Percentiles rank a stretch among this genome's conserved stretches.
phyloP scores from a whole-genome alignment of 2,888 invertebrate species.

The Sarcophaga caerulescens region DNA sequence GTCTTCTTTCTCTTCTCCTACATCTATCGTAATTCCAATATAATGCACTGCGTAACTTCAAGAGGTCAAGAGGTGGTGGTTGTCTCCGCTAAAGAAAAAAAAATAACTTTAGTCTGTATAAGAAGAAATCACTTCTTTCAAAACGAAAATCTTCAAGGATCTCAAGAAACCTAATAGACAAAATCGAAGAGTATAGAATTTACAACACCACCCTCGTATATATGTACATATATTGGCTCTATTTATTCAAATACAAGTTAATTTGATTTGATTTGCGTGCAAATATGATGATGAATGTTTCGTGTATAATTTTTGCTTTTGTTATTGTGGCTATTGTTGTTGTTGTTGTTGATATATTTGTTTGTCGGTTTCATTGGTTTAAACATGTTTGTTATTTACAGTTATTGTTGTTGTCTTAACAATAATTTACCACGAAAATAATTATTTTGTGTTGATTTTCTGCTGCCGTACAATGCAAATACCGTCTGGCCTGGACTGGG shows the following conservation, averaged over 20 bases:
- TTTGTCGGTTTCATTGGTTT: conserved; percentile 11
- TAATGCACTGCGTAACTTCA: too few species aligned
- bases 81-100: too few species aligned
- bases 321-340: background rate
- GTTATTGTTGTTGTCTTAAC: background rate
- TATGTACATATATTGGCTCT: background rate
- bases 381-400: background rate
- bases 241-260: background rate
- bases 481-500: background rate
- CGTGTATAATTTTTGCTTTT: background rate
- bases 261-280: conserved; percentile 36
- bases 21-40: too few species aligned
- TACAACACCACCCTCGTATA: conserved; percentile 3
- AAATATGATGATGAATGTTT: conserved; percentile 19
- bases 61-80: too few species aligned
- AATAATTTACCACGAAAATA: conserved; percentile 62
- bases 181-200: too few species aligned
- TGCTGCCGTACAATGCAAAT: conserved; percentile 16
- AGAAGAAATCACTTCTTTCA: too few species aligned
- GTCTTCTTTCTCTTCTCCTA: too few species aligned
- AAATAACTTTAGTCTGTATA: too few species aligned
- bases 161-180: too few species aligned
- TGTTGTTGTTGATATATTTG: conserved; percentile 24
- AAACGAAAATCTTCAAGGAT: too few species aligned
- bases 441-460: conserved; percentile 30